These are phyloP conservation scores for Drosophila lacicola DNA, from an alignment of 2,888 invertebrate species.

Conservation along the genomic window DNA sequence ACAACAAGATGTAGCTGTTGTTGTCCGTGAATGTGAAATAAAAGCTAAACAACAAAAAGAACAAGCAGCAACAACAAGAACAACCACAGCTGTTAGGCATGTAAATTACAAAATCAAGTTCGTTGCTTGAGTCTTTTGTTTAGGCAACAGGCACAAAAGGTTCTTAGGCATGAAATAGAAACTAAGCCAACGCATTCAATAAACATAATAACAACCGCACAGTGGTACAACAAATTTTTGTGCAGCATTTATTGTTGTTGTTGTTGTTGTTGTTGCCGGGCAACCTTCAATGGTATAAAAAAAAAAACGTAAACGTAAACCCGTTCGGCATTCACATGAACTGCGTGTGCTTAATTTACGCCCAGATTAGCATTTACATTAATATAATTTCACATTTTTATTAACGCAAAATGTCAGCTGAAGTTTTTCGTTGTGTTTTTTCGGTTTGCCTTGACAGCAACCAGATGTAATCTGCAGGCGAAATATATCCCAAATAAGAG, in stretches of 20 bases:
- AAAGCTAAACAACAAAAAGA: constrained; percentile 46
- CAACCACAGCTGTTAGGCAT: constrained; percentile 42
- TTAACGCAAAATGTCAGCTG: constrained; percentile 58
- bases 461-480: constrained; percentile 37
- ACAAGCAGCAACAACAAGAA: constrained; percentile 2
- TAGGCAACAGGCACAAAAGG: constrained; percentile 65
- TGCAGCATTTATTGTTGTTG: constrained; percentile 39
- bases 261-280: constrained; percentile 11
- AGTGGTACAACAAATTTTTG: constrained; percentile 41
- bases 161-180: constrained; percentile 72
- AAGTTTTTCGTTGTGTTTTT: constrained; percentile 24
- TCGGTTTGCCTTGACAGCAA: constrained; percentile 45
- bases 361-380: constrained; percentile 74
- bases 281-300: constrained; percentile 61
- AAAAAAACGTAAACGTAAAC: constrained; percentile 51
- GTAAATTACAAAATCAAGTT: constrained; percentile 81
- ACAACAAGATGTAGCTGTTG: constrained; percentile 28
- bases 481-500: background rate
- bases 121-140: constrained; percentile 80
- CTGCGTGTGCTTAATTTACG: constrained; percentile 75
- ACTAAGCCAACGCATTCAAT: constrained; percentile 65
- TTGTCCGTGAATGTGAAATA: constrained; percentile 76
- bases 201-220: constrained; percentile 35
- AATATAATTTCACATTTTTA: constrained; percentile 73
- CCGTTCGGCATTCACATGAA: constrained; percentile 52